Conservation (phyloP, 2,797 vertebrate species). For the Pogoniulus pusillus region DNA sequence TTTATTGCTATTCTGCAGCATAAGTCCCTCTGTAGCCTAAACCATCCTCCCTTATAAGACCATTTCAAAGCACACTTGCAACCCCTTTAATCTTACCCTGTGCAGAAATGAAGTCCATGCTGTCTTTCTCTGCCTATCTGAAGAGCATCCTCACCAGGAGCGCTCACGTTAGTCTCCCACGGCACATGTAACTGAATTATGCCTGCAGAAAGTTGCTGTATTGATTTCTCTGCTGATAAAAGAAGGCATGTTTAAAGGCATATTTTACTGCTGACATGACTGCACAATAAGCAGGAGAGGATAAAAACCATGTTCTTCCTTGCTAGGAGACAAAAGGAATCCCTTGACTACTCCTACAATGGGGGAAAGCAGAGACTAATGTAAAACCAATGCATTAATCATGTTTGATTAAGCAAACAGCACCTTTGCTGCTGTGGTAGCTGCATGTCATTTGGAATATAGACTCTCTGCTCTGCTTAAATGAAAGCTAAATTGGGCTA, state of each 20-base stretch:
- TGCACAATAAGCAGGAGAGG: constrained; percentile 50
- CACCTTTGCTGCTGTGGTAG: neutral
- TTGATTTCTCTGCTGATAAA: constrained; percentile 60
- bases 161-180: neutral
- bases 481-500: constrained; percentile 42
- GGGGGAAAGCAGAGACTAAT: constrained; percentile 28
- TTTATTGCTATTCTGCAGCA: neutral
- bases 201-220: constrained; percentile 53
- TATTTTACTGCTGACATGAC: constrained; percentile 56
- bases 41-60: neutral
- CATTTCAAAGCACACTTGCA: constrained; percentile 38
- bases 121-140: neutral
- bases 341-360: constrained; percentile 27
- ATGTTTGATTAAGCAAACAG: constrained; percentile 43
- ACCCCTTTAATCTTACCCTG: constrained; percentile 46
- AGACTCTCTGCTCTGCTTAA: neutral
- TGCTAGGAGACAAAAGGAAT: constrained; percentile 39
- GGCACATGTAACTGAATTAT: constrained; percentile 44
- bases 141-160: constrained; percentile 1
- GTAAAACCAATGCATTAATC: constrained; percentile 46
- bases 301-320: constrained; percentile 7
- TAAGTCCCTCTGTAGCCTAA: neutral
- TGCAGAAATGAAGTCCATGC: constrained; percentile 3
- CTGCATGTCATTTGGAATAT: neutral
- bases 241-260: constrained; percentile 35